Conservation (phyloP, 2,888 invertebrate genomes). For the Pharmacophagus antenor region DNA sequence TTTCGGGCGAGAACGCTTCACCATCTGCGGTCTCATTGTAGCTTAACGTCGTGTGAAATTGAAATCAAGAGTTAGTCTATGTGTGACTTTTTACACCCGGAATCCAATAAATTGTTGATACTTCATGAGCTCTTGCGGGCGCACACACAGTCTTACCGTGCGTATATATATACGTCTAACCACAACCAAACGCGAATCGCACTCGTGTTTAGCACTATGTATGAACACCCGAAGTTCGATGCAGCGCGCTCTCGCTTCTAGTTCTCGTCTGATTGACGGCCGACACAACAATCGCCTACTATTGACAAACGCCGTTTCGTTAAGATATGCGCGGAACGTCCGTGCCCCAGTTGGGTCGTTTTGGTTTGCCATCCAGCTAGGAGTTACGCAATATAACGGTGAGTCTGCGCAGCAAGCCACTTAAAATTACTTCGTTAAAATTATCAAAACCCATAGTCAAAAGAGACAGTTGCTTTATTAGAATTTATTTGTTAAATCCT, state of each 20-base stretch:
- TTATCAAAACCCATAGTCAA: background rate
- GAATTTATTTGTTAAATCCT: too few relatives aligned
- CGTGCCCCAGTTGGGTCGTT: slow-evolving; percentile 20
- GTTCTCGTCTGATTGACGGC: slow-evolving; percentile 13
- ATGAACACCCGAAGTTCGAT: background rate
- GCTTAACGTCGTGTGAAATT: too few relatives aligned
- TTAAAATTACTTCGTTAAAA: background rate
- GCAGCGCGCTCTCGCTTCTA: slow-evolving; percentile 2
- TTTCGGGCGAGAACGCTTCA: too few relatives aligned
- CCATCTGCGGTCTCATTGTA: too few relatives aligned
- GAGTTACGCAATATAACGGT: slow-evolving; percentile 10
- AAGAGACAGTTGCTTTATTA: background rate
- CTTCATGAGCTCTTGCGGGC: background rate
- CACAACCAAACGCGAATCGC: background rate
- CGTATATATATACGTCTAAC: background rate
- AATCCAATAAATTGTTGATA: too few relatives aligned
- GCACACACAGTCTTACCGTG: background rate
- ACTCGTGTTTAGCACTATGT: background rate
- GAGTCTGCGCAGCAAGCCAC: background rate
- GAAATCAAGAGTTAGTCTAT: too few relatives aligned
- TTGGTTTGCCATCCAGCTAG: slow-evolving; percentile 14
- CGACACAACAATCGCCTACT: slow-evolving; percentile 26
- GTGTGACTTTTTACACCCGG: too few relatives aligned
- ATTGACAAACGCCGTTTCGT: slow-evolving; percentile 15
- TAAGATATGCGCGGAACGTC: slow-evolving; percentile 26